Evolutionary conservation across 2,113 vertebrate genomes (phyloP), one percentile per base, ranked within the genome.

Genomic region (Microcebus griseorufus): DNA sequence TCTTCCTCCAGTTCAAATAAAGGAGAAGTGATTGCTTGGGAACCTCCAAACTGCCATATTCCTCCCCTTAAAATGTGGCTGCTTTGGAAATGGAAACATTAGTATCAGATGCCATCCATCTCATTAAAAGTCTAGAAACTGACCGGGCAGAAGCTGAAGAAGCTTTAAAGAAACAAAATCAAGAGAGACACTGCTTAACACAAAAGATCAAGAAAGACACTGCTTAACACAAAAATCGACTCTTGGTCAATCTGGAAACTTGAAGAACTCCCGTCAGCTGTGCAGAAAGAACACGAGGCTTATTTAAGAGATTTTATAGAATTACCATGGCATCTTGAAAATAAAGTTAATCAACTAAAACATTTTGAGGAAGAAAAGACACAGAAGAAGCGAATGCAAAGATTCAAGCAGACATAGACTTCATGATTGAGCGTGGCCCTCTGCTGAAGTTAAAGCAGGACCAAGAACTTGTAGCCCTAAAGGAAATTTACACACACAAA

Each of bases 51-150:
- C 22, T 73, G 70, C 60, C 6, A 0, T 81, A 32, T 72, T 82
- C 34, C 29, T 86, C 45, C 34, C 0, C 0, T 64, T n/a, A 13
- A 17, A 42, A 13, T 34, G 48, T 69, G 27, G 18, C 69, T 18
- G 1, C 20, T 42, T 72, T 62, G 92, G 98, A 99, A 97, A 98
- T 99, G 96, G 97, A 98, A 96, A 98, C 97, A 65, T 98, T 99
- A 93, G 97, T 99, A 3, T 97, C 98, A 92, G 99, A 99, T 96
- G 98, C 99, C 70, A 97, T 98, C 89, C 97, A 98, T 94, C 98
- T 99, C 97, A 99, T 99, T 95, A 99, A 98, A 98, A 95, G 98
- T 76, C 98, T 99, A 85, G 99, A 99, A 98, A 98, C 98, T 45
- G 99, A 99, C 95, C 92, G 98, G 45, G 98, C 99, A 98, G 97